These are phyloP conservation scores for Mythimna vitellina DNA, from an alignment of 2,888 invertebrate genomes.

Conservation along the genomic window DNA sequence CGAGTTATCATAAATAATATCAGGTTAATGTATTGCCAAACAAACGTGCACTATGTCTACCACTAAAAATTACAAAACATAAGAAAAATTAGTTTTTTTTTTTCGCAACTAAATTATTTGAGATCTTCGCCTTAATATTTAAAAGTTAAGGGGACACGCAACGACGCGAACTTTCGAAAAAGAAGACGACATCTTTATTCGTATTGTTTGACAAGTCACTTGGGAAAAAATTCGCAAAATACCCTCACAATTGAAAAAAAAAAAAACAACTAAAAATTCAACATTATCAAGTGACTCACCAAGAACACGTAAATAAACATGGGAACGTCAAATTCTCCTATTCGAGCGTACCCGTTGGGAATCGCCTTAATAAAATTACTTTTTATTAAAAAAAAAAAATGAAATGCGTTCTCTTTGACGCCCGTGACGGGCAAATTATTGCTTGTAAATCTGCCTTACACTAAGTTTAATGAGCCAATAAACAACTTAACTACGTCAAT, in stretches of 20 bases:
- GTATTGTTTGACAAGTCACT: slow-evolving; percentile 46
- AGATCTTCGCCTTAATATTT: slow-evolving; percentile 86
- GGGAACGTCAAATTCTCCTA: slow-evolving; percentile 49
- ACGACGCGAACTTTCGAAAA: slow-evolving; percentile 57
- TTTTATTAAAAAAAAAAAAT: slow-evolving; percentile 70
- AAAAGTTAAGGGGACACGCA: slow-evolving; percentile 67
- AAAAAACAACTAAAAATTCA: slow-evolving; percentile 17
- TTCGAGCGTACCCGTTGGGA: slow-evolving; percentile 56
- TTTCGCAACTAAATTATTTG: slow-evolving; percentile 86
- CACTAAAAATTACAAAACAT: slow-evolving; percentile 73
- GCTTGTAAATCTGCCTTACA: slow-evolving; percentile 77
- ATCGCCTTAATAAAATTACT: slow-evolving; percentile 67
- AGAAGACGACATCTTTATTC: slow-evolving; percentile 49
- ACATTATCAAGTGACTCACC: slow-evolving; percentile 31
- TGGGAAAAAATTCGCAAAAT: slow-evolving; percentile 36
- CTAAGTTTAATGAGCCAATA: slow-evolving; percentile 77
- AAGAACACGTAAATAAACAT: slow-evolving; percentile 51
- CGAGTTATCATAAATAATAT: slow-evolving; percentile 69
- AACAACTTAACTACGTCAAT: slow-evolving; percentile 75
- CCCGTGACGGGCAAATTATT: slow-evolving; percentile 76
- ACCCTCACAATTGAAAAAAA: slow-evolving; percentile 46
- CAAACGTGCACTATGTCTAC: slow-evolving; percentile 86
- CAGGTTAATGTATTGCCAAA: slow-evolving; percentile 79
- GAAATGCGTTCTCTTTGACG: slow-evolving; percentile 88
- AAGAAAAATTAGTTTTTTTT: slow-evolving; percentile 67